Evolutionary conservation across 2,888 invertebrate species (phyloP), one percentile per base, ranked within the genome.

Genomic region (Cataglyphis rosenhaueri): DNA sequence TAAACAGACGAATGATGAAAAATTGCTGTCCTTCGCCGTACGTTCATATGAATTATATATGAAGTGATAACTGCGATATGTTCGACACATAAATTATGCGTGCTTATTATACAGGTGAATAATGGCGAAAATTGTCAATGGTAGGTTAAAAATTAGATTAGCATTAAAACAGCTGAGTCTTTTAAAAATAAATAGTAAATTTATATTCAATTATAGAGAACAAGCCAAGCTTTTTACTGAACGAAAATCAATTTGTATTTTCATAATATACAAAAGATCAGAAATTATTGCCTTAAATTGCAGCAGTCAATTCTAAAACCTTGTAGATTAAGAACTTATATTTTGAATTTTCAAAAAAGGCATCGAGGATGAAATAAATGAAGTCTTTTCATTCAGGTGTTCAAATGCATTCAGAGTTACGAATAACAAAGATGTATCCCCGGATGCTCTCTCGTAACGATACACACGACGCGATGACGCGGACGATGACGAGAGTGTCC

Each of bases 401-500:
- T 9, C 41, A 18, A 35, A 2, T 21, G 41, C 35, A 35, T n/a
- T 9, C n/a, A 29, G 21, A 29, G 12, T 38, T 10, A 32, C 44
- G 32, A 44, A 59, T n/a, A 59, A 59, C 71, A 10, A 65, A 70
- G 78, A 78, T 70, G 29, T 32, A 68, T 70, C 38, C 66, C 55
- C 66, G 55, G 55, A n/a, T n/a, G n/a, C 73, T 78, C 48, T 78
- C 73, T 12, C 21, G 57, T 48, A 71, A 78, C 73, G 78, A 71
- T 44, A 25, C 61, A 25, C 78, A 21, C 41, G 55, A 70, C 12
- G 73, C 57, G 78, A 78, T 78, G 78, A 32, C 44, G 73, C 73
- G 78, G 61, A 44, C 52, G 71, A 25, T 71, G 73, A 78, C 78
- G 73, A 78, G 55, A 78, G 59, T 35, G 78, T 44, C 35, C 73